Conservation (phyloP, 2,113 vertebrate genomes). For the Sylvilagus bachmani region DNA sequence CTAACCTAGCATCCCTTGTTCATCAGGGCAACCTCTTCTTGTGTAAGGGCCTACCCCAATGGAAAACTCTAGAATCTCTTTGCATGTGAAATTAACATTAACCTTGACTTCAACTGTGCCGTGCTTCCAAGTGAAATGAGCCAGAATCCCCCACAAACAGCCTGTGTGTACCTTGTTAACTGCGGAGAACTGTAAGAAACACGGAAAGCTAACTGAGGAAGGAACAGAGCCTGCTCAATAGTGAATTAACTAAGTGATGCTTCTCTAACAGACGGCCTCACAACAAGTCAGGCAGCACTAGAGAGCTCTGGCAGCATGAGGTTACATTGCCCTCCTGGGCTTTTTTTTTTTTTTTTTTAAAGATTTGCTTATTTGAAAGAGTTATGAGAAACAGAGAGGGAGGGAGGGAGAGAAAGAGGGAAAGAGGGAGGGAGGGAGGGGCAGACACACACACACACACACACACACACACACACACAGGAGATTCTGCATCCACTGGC, state of each 20-base stretch:
- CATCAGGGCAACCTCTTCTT: not conserved
- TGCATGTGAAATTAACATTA: not conserved
- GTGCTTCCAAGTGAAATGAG: conserved; percentile 38
- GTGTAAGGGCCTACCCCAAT: not conserved
- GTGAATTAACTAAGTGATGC: not conserved
- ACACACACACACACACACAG: too few relatives aligned
- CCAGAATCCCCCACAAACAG: not conserved
- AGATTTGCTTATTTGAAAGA: too few relatives aligned
- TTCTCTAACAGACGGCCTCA: not conserved
- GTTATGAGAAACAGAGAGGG: too few relatives aligned
- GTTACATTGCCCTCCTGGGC: too few relatives aligned
- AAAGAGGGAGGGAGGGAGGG: too few relatives aligned
- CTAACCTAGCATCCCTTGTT: not conserved
- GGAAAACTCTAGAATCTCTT: not conserved
- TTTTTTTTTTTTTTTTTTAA: too few relatives aligned
- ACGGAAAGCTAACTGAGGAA: not conserved
- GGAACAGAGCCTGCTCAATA: not conserved
- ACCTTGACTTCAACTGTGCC: not conserved
- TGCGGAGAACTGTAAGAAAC: not conserved
- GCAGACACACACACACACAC: too few relatives aligned
- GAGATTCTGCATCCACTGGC: too few relatives aligned
- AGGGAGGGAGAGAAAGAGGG: too few relatives aligned
- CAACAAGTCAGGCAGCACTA: not conserved
- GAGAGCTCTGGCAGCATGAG: not conserved
- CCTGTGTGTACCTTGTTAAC: not conserved